Percentiles rank a stretch among this genome's conserved stretches.
These are phyloP conservation scores for Vidua macroura DNA, from an alignment of 2,113 vertebrate genomes.

Conservation along the genomic window DNA sequence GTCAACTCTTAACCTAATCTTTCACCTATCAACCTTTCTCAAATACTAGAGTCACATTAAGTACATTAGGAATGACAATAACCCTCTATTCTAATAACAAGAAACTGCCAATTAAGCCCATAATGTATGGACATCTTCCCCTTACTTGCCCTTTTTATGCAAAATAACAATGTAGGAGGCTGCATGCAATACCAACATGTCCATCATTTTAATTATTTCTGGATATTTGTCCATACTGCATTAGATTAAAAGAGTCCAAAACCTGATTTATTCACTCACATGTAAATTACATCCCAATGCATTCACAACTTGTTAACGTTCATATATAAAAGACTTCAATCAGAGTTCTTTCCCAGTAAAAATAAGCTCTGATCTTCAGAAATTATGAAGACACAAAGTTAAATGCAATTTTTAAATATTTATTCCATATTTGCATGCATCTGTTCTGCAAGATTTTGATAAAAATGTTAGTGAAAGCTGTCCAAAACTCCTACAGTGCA, in stretches of 20 bases:
- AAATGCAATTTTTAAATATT: not conserved
- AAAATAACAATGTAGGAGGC: constrained; percentile 38
- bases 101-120: constrained; percentile 62
- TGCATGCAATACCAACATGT: constrained; percentile 37
- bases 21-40: constrained; percentile 35
- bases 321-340: not conserved
- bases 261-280: constrained; percentile 49
- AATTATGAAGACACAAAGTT: not conserved
- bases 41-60: constrained; percentile 40
- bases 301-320: not conserved
- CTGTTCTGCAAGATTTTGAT: not conserved
- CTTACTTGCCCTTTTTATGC: constrained; percentile 57
- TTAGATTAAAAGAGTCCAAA: constrained; percentile 53
- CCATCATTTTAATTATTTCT: constrained; percentile 59
- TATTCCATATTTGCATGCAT: not conserved
- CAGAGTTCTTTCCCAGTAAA: not conserved
- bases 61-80: constrained; percentile 53
- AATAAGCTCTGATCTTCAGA: not conserved
- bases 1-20: not conserved
- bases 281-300: constrained; percentile 26
- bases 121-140: constrained; percentile 55
- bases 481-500: not conserved
- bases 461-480: not conserved
- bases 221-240: constrained; percentile 53
- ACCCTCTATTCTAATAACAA: constrained; percentile 30